These are phyloP conservation scores for Drosophila equinoxialis DNA, from an alignment of 1,140 invertebrate genomes.

Conservation along the genomic window DNA sequence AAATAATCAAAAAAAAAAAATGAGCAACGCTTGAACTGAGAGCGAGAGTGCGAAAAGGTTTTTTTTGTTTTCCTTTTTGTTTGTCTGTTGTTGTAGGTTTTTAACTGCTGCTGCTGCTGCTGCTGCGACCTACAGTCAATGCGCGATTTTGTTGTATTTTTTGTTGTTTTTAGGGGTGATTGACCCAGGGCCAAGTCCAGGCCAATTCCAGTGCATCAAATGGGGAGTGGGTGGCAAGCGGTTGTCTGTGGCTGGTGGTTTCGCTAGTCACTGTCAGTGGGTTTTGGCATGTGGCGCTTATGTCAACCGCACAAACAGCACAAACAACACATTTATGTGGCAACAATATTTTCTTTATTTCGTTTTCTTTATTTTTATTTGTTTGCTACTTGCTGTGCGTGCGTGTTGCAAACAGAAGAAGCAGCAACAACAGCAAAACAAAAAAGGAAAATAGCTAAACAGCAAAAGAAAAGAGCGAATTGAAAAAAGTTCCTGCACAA, in stretches of 20 bases:
- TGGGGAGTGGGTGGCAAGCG: not conserved
- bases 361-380: not conserved
- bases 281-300: slow-evolving; percentile 6
- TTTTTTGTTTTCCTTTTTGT: slow-evolving; percentile 19
- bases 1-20: slow-evolving; percentile 41
- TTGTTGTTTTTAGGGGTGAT: slow-evolving; percentile 35
- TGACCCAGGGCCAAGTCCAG: slow-evolving; percentile 56
- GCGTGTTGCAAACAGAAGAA: slow-evolving; percentile 9
- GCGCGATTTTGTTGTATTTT: not conserved
- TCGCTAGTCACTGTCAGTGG: slow-evolving; percentile 22
- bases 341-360: slow-evolving; percentile 4
- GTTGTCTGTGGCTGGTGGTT: slow-evolving; percentile 15
- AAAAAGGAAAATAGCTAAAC: not conserved
- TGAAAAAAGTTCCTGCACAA: slow-evolving; percentile 2
- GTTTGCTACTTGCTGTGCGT: slow-evolving; percentile 1
- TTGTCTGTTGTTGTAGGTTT: slow-evolving; percentile 46
- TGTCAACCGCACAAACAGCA: slow-evolving; percentile 3
- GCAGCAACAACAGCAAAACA: not conserved
- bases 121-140: slow-evolving; percentile 9
- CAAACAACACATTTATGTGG: slow-evolving; percentile 8
- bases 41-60: slow-evolving; percentile 39
- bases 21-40: not conserved
- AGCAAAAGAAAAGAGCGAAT: slow-evolving; percentile 4
- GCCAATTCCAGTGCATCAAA: not conserved
- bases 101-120: not conserved